These are phyloP conservation scores for Uloborus diversus DNA, from an alignment of 1,140 invertebrate genomes.

Conservation along the genomic window DNA sequence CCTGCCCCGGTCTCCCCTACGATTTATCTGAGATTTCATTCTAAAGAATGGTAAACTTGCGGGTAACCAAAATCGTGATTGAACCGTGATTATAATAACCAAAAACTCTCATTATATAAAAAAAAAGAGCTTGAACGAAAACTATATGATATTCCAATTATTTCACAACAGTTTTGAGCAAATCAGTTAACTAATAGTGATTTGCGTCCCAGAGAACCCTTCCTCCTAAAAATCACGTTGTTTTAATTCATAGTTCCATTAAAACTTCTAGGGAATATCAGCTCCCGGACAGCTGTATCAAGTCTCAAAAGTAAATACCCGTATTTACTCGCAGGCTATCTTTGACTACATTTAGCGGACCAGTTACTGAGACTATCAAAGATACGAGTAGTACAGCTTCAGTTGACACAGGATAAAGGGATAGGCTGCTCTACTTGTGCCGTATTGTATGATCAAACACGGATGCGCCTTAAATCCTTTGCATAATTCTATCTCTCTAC, in stretches of 20 bases:
- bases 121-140: too few relatives aligned
- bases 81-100: too few relatives aligned
- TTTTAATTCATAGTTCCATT: neutral
- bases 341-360: slow-evolving; percentile 18
- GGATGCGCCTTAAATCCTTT: slow-evolving; percentile 1
- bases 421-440: slow-evolving; percentile 8
- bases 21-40: too few relatives aligned
- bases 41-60: too few relatives aligned
- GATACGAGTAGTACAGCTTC: slow-evolving; percentile 36
- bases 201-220: too few relatives aligned
- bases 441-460: slow-evolving; percentile 43
- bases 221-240: too few relatives aligned
- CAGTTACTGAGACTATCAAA: slow-evolving; percentile 35
- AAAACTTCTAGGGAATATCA: neutral
- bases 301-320: slow-evolving; percentile 15
- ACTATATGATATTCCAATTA: too few relatives aligned
- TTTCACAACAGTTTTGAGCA: too few relatives aligned
- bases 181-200: too few relatives aligned
- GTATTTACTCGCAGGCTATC: slow-evolving; percentile 21
- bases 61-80: too few relatives aligned
- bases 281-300: neutral
- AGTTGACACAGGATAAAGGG: slow-evolving; percentile 36
- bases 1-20: too few relatives aligned
- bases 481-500: slow-evolving; percentile 29
- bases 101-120: too few relatives aligned